Percentiles rank a stretch among this genome's conserved stretches.
Conservation (phyloP, 2,888 invertebrate species). For the Cheilosia urbana region DNA sequence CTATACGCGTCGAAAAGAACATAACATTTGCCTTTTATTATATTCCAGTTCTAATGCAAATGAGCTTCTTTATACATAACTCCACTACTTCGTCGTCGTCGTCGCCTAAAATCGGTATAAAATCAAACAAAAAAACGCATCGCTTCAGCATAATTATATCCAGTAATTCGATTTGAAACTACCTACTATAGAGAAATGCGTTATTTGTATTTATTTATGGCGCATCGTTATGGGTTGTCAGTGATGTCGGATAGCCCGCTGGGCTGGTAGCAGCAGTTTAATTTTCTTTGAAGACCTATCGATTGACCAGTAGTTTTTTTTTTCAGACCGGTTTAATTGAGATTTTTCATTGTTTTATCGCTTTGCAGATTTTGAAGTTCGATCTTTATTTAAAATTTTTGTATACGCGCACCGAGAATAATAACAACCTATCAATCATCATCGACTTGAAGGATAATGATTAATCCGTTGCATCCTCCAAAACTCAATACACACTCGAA, state of each 20-base stretch:
- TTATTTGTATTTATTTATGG: conserved; percentile 11
- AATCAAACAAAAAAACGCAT: too few species aligned
- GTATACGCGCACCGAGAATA: not conserved
- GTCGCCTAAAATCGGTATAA: not conserved
- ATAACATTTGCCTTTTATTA: not conserved
- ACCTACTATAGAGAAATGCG: not conserved
- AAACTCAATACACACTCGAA: not conserved
- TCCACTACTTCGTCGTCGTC: not conserved
- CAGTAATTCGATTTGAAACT: not conserved
- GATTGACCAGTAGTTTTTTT: conserved; percentile 10
- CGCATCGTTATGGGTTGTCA: not conserved
- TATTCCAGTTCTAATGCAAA: not conserved
- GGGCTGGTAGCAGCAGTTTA: conserved; percentile 25
- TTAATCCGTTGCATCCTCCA: conserved; percentile 60
- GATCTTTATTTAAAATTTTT: conserved; percentile 27
- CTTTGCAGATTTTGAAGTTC: not conserved
- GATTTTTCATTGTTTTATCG: not conserved
- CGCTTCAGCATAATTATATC: not conserved
- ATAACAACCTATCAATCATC: conserved; percentile 60
- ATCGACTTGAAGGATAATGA: conserved; percentile 63
- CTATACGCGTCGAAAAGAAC: too few species aligned
- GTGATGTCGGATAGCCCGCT: conserved; percentile 36
- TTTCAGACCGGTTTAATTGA: conserved; percentile 3
- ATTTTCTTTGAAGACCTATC: conserved; percentile 25
- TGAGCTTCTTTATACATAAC: not conserved